Conservation (phyloP, 2,888 invertebrate genomes). For the Caenorhabditis plicata region DNA sequence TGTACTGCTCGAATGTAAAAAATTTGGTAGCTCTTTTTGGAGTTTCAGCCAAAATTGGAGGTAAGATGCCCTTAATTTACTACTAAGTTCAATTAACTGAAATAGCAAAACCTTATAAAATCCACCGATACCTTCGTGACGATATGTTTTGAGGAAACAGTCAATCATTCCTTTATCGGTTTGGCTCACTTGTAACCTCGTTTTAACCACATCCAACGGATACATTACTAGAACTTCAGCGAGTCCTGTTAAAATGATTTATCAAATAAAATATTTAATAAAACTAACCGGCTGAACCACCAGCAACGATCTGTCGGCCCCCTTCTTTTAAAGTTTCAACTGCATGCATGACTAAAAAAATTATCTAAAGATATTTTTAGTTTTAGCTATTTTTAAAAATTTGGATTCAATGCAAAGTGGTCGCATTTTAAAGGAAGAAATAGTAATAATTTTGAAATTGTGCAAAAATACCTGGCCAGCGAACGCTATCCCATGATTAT, state of each 20-base stretch:
- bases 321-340: constrained; percentile 69
- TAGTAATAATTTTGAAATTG: no score
- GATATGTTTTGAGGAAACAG: constrained; percentile 86
- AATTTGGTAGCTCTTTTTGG: constrained; percentile 93
- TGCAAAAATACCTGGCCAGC: no score
- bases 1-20: constrained; percentile 89
- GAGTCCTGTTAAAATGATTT: constrained; percentile 72
- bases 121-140: constrained; percentile 74
- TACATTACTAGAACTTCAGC: constrained; percentile 92
- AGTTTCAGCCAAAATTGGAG: constrained; percentile 89
- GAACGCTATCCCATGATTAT: no score
- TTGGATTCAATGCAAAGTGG: no score
- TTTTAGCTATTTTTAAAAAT: no score
- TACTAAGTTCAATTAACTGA: neutral
- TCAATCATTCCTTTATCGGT: constrained; percentile 76
- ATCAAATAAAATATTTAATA: neutral
- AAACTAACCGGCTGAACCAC: constrained; percentile 79
- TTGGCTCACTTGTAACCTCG: constrained; percentile 80
- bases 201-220: constrained; percentile 89
- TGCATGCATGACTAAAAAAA: no score
- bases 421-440: no score
- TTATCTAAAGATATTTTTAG: no score
- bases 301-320: constrained; percentile 81
- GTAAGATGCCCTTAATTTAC: constrained; percentile 79
- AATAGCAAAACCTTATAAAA: constrained; percentile 46